Base-by-base conservation (phyloP, 2,113 vertebrate genomes). In the Dinomys branickii region DNA sequence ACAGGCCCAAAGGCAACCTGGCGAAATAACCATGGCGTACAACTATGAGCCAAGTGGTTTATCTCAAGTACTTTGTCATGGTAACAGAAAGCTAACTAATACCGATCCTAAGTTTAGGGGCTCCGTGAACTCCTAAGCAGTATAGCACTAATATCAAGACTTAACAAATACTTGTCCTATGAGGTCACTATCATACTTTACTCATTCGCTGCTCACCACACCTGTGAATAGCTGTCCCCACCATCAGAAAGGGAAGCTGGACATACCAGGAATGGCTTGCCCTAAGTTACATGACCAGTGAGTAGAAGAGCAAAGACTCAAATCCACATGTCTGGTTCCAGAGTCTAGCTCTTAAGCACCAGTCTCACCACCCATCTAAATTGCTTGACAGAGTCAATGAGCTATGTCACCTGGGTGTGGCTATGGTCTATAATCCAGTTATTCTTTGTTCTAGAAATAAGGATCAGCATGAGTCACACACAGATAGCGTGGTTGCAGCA, bases 371-470 rank as follows among this genome's bases (percentile, higher is more conserved):
- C 50, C n/a, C 14, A 1, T 35, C 28, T 56, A 22, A n/a, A 65
- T 22, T 92, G 67, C 22, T 41, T 78, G 28, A 52, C 77, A 59
- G 30, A 75, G n/a, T 88, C 47, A 73, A 9, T 58, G 86, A 89
- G 86, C n/a, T 73, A 17, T 89, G 80, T 54, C 88, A 56, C 44
- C 90, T 69, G 59, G 35, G 26, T 41, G 19, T 56, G 47, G 22
- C 22, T 35, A 24, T 59, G 85, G 16, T 8, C 63, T 69, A 59
- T 26, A 58, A 47, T 56, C 58, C 95, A 41, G 0, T 83, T 65
- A 2, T n/a, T 86, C n/a, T 93, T 77, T 59, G 28, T 88, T 78
- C 61, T 41, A 28, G 94, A 87, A 82, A 77, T 88, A 58, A 93
- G 24, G 9, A 41, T 78, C 50, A 35, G 50, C 44, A 22, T 52